These are phyloP conservation scores for Eriosoma lanigerum DNA, from an alignment of 1,140 invertebrate genomes.

Conservation along the genomic window DNA sequence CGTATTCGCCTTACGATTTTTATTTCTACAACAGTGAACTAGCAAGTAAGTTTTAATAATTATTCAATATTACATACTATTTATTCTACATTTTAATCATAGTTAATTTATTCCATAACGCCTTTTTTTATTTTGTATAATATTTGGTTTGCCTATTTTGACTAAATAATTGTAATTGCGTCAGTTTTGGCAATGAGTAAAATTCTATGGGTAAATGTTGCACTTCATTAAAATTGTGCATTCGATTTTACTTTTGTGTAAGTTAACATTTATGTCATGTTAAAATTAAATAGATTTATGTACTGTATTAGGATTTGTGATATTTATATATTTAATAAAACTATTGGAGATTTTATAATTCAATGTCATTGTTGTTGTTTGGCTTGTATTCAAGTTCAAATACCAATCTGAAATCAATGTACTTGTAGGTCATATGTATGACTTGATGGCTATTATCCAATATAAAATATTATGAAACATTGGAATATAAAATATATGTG, in stretches of 20 bases:
- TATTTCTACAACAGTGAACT: neutral
- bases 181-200: neutral
- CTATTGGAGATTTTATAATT: neutral
- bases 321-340: no score
- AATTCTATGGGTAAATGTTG: neutral
- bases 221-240: no score
- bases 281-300: no score
- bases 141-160: neutral
- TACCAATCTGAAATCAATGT: neutral
- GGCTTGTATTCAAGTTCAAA: conserved; percentile 40
- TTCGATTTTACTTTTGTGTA: no score
- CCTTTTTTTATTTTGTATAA: neutral
- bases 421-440: conserved; percentile 16
- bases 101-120: neutral
- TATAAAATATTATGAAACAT: neutral
- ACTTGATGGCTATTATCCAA: neutral
- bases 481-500: no score
- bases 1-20: neutral
- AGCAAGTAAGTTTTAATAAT: neutral
- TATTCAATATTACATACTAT: no score
- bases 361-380: conserved; percentile 23
- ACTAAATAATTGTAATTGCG: neutral
- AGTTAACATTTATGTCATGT: no score
- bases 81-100: neutral
- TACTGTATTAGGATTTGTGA: no score